Evolutionary conservation across 2,797 vertebrate species (phyloP), one percentile per base, ranked within the genome.

Genomic region (Gambelia wislizenii): DNA sequence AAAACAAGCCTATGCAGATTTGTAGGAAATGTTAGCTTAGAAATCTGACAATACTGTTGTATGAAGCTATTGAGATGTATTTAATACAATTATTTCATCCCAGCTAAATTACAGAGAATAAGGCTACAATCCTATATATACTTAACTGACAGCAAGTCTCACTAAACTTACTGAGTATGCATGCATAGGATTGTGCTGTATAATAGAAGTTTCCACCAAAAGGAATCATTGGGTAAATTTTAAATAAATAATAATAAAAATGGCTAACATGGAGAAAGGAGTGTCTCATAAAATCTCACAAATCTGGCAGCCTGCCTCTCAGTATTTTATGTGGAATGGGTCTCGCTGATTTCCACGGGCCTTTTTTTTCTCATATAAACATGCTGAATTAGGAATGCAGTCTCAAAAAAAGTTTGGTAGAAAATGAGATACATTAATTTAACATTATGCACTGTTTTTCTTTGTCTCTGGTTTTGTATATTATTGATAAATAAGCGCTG

Each of bases 211-310:
- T 0, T 3, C 64, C 89, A 82, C 47, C 75, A n/a, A 52, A 90
- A 90, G 89, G 87, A 90, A 86, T 77, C 90, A 0, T 0, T 14
- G 76, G 78, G 72, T 18, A 84, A 82, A 77, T 92, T 89, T 80
- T 79, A 93, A 95, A 93, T 93, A 93, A 94, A 92, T 79, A 89
- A 87, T 92, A 88, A 94, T 13, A 93, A 93, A 93, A 82, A 42
- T 92, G 89, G 93, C 93, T 94, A 90, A 92, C 88, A 95, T 95
- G 92, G 91, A 96, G n/a, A n/a, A n/a, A n/a, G 95, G 89, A 96
- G 95, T 86, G 91, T 91, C 89, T 94, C 67, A 92, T 33, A 94
- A 96, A 94, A 91, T 90, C 95, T 93, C 39, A 87, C 91, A 96
- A 64, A 76, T 33, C 30, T 76, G 72, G 70, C 70, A 69, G 25